A percentile compares a stretch with the other conserved stretches of the same genome.
Evolutionary conservation across 2,113 vertebrate genomes (phyloP).

Genomic region (Labeo catla): DNA sequence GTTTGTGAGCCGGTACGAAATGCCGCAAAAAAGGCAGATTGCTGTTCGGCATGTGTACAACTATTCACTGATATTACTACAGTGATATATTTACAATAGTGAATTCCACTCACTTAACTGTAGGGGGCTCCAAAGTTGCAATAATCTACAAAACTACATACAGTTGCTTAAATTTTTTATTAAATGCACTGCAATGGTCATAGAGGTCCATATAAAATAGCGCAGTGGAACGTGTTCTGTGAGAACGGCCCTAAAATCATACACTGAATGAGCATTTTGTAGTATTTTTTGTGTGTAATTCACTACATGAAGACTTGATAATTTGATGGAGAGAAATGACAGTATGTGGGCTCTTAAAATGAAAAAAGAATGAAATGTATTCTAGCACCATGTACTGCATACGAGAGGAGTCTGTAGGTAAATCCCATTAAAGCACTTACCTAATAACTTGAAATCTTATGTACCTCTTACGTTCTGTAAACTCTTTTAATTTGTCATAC

Average conservation of each 20-base stretch:
- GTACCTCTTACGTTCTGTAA: not conserved
- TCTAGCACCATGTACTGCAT: not conserved
- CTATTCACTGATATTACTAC: not conserved
- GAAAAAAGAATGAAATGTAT: not conserved
- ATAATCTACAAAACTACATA: not conserved
- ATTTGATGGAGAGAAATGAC: not conserved
- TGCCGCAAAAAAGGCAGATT: not conserved
- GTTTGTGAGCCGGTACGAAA: not conserved
- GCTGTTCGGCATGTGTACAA: not conserved
- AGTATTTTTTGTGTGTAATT: not conserved
- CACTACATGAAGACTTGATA: not conserved
- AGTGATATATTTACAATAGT: not conserved
- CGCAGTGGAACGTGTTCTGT: not conserved
- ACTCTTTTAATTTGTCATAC: not conserved
- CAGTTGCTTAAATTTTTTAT: not conserved
- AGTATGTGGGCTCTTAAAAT: not conserved
- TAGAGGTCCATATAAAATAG: not conserved
- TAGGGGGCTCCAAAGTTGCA: not conserved
- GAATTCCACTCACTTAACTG: not conserved
- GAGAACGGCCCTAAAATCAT: not conserved
- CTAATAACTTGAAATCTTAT: slow-evolving; percentile 45
- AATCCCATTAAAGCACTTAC: not conserved
- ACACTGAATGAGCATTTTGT: not conserved
- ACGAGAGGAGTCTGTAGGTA: not conserved
- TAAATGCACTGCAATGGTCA: not conserved